Evolutionary conservation across 2,888 invertebrate species (phyloP).

Genomic region (Chironomus riparius): DNA sequence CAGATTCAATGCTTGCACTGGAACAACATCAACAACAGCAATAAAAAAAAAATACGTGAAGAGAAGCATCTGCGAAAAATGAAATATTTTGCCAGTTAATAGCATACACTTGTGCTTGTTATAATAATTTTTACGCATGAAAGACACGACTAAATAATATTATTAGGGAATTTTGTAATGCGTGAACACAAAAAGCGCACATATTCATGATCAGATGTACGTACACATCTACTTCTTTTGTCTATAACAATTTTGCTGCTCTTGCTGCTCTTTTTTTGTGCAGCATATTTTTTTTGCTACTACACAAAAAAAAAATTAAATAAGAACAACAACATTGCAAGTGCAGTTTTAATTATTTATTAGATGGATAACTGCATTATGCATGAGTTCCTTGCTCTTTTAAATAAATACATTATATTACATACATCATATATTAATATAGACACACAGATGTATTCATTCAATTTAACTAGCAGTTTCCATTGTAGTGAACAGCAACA

Average conservation of each 20-base stretch:
- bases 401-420: not conserved
- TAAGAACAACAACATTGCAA: not conserved
- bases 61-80: slow-evolving; percentile 8
- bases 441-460: not conserved
- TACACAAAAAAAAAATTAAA: not conserved
- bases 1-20: not conserved
- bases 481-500: not conserved
- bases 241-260: not conserved
- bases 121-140: slow-evolving; percentile 22
- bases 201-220: not conserved
- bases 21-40: not conserved
- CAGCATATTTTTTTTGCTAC: not conserved
- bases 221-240: no score
- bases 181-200: slow-evolving; percentile 15
- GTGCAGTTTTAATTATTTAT: slow-evolving; percentile 12
- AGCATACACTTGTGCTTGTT: slow-evolving; percentile 14
- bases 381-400: slow-evolving; percentile 4
- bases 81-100: slow-evolving; percentile 1
- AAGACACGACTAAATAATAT: slow-evolving; percentile 17
- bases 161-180: slow-evolving; percentile 17
- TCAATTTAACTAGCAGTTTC: not conserved
- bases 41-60: not conserved
- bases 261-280: not conserved
- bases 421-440: not conserved
- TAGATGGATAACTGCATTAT: slow-evolving; percentile 10